These are phyloP conservation scores for Ellobius talpinus DNA, from an alignment of 2,113 vertebrate genomes.

Conservation along the genomic window DNA sequence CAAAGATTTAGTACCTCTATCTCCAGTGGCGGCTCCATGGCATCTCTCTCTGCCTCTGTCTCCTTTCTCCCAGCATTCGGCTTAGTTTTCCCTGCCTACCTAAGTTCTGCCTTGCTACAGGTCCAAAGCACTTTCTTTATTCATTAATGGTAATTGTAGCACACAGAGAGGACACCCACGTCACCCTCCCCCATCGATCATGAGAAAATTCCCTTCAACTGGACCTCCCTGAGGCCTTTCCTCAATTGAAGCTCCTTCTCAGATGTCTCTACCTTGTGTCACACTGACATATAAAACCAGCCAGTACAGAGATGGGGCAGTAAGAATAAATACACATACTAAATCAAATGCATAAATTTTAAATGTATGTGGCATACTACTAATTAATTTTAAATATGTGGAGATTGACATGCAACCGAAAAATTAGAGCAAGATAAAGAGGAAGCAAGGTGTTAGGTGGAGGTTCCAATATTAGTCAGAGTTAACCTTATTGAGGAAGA, in stretches of 20 bases:
- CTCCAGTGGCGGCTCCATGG: too few relatives aligned
- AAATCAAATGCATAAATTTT: neutral
- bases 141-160: too few relatives aligned
- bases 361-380: neutral
- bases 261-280: neutral
- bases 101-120: too few relatives aligned
- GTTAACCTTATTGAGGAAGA: neutral
- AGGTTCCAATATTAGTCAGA: neutral
- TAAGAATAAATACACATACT: neutral
- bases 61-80: too few relatives aligned
- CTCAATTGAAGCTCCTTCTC: neutral
- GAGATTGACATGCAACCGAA: neutral
- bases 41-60: too few relatives aligned
- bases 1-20: too few relatives aligned
- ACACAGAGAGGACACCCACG: too few relatives aligned
- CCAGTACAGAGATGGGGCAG: neutral
- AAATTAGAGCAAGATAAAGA: conserved; percentile 14
- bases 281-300: neutral
- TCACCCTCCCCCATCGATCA: neutral
- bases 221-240: neutral
- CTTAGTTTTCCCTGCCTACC: too few relatives aligned
- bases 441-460: neutral
- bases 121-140: too few relatives aligned
- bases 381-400: conserved; percentile 7
- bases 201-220: neutral